Conservation (phyloP, 2,113 vertebrate genomes). For the Scatophagus argus region DNA sequence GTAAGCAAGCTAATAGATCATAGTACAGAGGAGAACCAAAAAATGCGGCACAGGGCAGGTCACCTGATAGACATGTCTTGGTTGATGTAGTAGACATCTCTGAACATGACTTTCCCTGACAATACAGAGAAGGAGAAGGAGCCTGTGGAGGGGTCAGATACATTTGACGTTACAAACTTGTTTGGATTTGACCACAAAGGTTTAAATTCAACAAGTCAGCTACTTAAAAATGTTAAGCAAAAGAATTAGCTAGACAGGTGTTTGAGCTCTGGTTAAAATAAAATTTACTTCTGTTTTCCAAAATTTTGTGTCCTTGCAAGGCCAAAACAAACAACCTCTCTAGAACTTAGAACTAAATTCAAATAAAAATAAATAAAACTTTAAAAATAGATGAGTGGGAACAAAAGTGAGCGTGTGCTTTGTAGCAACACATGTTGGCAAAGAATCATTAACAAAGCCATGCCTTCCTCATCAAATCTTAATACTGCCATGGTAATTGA, state of each 20-base stretch:
- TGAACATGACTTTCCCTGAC: conserved; percentile 98
- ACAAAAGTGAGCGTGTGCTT: conserved; percentile 12
- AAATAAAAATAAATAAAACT: neutral
- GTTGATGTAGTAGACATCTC: conserved; percentile 98
- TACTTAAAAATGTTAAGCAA: conserved; percentile 6
- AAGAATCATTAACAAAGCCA: neutral
- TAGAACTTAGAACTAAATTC: neutral
- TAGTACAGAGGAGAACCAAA: neutral
- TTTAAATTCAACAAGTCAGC: neutral
- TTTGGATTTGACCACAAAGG: neutral
- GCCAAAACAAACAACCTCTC: neutral
- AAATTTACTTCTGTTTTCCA: neutral
- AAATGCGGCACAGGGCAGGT: conserved; percentile 8
- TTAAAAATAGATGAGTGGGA: conserved; percentile 12
- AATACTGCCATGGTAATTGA: neutral
- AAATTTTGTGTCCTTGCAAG: neutral
- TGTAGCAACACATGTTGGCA: conserved; percentile 23
- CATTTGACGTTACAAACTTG: neutral
- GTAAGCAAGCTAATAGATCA: neutral
- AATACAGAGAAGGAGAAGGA: conserved; percentile 99
- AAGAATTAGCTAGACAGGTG: neutral
- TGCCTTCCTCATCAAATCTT: conserved; percentile 14
- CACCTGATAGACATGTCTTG: conserved; percentile 99
- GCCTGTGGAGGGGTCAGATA: conserved; percentile 80
- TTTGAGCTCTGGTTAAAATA: conserved; percentile 4